A percentile compares a stretch with the other conserved stretches of the same genome.
Conservation (phyloP, 2,888 invertebrate species). For the Lymantria monacha region DNA sequence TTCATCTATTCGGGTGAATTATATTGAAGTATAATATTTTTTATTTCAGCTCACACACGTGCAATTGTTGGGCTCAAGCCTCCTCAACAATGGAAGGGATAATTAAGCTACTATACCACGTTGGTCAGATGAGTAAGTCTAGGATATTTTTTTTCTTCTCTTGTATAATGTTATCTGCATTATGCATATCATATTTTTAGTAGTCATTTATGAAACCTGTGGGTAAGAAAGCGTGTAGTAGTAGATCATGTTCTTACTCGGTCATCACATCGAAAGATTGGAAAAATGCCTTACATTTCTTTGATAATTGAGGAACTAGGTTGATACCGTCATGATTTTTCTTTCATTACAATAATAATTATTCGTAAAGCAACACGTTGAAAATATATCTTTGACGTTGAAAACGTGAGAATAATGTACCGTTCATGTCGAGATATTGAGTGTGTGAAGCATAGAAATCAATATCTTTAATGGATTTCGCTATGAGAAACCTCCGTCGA, state of each 20-base stretch:
- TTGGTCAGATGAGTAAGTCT: not conserved
- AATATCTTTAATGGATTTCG: conserved; percentile 44
- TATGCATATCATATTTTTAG: too few species aligned
- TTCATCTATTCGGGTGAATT: too few species aligned
- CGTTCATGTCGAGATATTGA: conserved; percentile 43
- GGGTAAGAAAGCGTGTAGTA: too few species aligned
- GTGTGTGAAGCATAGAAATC: conserved; percentile 62
- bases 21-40: not conserved
- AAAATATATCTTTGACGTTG: conserved; percentile 26
- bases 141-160: not conserved
- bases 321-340: too few species aligned
- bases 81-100: not conserved
- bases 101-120: not conserved
- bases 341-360: too few species aligned
- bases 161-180: too few species aligned
- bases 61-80: not conserved
- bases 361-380: not conserved
- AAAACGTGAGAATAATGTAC: conserved; percentile 50
- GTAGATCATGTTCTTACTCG: too few species aligned
- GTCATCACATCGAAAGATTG: too few species aligned
- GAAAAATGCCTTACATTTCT: too few species aligned
- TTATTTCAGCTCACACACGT: not conserved
- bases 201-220: too few species aligned
- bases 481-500: conserved; percentile 37
- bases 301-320: too few species aligned